Base-by-base conservation (phyloP, 2,113 vertebrate genomes). In the Hemiprocne comata region DNA sequence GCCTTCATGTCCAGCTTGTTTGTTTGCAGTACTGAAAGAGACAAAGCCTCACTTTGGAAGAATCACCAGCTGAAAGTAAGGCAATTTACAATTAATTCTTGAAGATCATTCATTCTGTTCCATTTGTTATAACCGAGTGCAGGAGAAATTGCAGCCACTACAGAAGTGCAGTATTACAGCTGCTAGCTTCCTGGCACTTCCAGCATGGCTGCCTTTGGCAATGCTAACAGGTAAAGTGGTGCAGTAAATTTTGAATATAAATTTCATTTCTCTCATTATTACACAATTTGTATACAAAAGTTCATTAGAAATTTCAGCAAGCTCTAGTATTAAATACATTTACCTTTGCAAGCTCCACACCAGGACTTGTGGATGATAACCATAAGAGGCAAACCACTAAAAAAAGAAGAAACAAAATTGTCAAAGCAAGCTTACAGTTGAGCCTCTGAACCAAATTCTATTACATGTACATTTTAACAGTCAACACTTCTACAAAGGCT, bases 341-440 rank as follows among this genome's bases (percentile, higher is more conserved):
- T 96, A 99, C 99, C 99, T 99, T 99, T 99, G 97, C 99, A 99
- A 93, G 99, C 99, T 92, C 99, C 99, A 98, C 99, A 99, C 99
- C 99, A 99, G 60, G 98, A 99, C 95, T 99, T 99, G 96, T 99
- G 99, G 93, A 99, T 98, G 96, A 99, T 98, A 93, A 99, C 98
- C 99, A 99, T 99, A 70, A 99, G 85, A 12, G 99, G 99, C 84
- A 99, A 98, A 17, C 99, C 99, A 84, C 99, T 99, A 95, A 92
- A 86, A 87, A 98, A n/a, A 78, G 95, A 85, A 34, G 95, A 81
- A 36, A 86, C 24, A 53, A 33, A 74, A 62, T 2, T 17, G 48
- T 90, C 76, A 80, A 42, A 85, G 10, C 40, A 78, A 77, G 8
- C 20, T 67, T 71, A 46, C 21, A 66, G 25, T 20, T 40, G 23